Conservation (phyloP, 2,888 invertebrate genomes). For the Hypomecis punctinalis region DNA sequence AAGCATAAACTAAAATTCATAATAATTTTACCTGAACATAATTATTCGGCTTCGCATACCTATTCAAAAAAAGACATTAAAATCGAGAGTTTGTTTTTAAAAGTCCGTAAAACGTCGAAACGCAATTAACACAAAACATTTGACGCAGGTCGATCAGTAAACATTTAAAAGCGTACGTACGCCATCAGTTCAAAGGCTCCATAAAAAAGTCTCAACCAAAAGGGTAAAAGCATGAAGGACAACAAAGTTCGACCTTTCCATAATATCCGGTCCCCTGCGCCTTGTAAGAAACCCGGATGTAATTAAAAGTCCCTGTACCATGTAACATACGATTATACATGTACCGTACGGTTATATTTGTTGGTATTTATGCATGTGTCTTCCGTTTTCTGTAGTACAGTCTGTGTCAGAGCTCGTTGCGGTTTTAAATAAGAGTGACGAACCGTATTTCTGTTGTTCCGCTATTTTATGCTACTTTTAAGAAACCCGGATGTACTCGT, state of each 20-base stretch:
- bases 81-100: no score
- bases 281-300: conserved; percentile 16
- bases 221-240: conserved; percentile 12
- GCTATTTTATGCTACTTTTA: no score
- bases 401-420: neutral
- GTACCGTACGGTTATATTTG: conserved; percentile 1
- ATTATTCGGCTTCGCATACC: no score
- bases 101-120: neutral
- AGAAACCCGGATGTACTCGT: no score
- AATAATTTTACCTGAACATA: no score
- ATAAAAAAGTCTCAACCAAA: neutral
- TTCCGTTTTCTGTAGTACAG: neutral
- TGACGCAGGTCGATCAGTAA: neutral
- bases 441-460: no score
- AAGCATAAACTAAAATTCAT: no score
- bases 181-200: neutral
- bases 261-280: conserved; percentile 2
- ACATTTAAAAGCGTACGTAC: neutral
- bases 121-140: neutral
- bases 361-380: neutral
- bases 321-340: conserved; percentile 2
- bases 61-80: no score
- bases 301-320: conserved; percentile 14
- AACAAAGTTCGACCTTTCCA: conserved; percentile 3
- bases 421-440: no score